Conservation (phyloP, 2,113 vertebrate species). For the Butorides virescens region DNA sequence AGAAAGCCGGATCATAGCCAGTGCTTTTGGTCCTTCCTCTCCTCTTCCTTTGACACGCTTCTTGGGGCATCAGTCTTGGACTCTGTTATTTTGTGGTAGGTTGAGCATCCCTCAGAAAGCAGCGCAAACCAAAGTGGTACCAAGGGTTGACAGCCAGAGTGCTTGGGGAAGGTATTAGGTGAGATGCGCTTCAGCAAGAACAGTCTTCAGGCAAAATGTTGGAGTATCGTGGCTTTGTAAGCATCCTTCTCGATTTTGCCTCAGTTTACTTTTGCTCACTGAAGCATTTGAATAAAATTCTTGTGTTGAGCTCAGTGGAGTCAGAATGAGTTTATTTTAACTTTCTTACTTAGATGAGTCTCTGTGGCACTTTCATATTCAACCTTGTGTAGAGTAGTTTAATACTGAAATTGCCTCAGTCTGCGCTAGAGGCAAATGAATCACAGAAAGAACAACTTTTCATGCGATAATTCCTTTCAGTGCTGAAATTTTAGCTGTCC, state of each 20-base stretch:
- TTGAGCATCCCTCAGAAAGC: not conserved
- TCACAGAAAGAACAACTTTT: not conserved
- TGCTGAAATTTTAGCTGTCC: not conserved
- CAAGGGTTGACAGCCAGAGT: not conserved
- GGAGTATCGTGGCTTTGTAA: not conserved
- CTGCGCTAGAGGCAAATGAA: not conserved
- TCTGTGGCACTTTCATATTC: not conserved
- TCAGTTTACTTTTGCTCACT: conserved; percentile 34
- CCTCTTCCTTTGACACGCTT: not conserved
- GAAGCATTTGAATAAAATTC: conserved; percentile 11
- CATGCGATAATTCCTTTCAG: not conserved
- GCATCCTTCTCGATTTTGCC: not conserved
- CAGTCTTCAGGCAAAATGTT: not conserved
- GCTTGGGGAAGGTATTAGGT: not conserved
- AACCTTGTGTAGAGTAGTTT: not conserved
- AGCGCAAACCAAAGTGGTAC: not conserved
- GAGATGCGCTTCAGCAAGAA: not conserved
- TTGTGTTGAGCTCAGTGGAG: not conserved
- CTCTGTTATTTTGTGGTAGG: not conserved
- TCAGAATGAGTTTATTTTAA: conserved; percentile 1
- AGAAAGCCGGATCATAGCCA: not conserved
- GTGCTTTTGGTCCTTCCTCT: not conserved
- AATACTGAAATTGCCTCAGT: not conserved
- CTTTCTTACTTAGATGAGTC: not conserved
- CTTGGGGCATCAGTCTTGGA: not conserved